Evolutionary conservation across 2,113 vertebrate genomes (phyloP), one percentile per base, ranked within the genome.

Genomic region (Anser brachyrhynchus): DNA sequence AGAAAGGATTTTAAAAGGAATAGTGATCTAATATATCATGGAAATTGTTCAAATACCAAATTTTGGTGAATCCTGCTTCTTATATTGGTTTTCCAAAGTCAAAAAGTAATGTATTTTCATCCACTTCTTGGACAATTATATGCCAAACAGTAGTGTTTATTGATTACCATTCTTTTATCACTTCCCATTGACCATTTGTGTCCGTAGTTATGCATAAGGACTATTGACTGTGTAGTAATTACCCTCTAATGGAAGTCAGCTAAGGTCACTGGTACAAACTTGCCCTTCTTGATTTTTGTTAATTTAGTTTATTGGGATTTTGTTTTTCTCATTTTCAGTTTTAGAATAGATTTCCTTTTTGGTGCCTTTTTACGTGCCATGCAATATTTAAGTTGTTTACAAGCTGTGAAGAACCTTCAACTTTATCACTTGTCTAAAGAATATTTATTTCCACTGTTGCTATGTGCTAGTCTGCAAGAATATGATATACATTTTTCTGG

Each of bases 231-330:
- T 37, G n/a, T 74, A 90, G 93, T 93, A 97, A 98, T 97, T 96
- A 95, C 87, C 87, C 41, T 97, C 72, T 98, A 97, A 98, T 97
- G 89, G 91, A 93, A 96, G 96, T 97, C 97, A 97, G 46, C 58
- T 90, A 54, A 96, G 95, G 96, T 97, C 96, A 97, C 28, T 3
- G 4, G 37, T 75, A 64, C 80, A 94, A 92, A 81, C 90, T 93
- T 96, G 84, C 89, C 95, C 81, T 94, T 95, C 86, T 96, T 95
- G 95, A 96, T 97, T 97, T 97, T 96, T 97, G 62, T 96, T 97
- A 96, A 98, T 97, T 96, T 97, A 82, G 71, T 95, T 98, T 97
- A 97, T 97, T 97, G 96, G 91, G 81, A 97, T 98, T 98, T 97
- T 98, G 82, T 75, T 97, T 92, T 97, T 96, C 95, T 97, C 84